Conservation (phyloP, 2,113 vertebrate species). For the Macrotus californicus region DNA sequence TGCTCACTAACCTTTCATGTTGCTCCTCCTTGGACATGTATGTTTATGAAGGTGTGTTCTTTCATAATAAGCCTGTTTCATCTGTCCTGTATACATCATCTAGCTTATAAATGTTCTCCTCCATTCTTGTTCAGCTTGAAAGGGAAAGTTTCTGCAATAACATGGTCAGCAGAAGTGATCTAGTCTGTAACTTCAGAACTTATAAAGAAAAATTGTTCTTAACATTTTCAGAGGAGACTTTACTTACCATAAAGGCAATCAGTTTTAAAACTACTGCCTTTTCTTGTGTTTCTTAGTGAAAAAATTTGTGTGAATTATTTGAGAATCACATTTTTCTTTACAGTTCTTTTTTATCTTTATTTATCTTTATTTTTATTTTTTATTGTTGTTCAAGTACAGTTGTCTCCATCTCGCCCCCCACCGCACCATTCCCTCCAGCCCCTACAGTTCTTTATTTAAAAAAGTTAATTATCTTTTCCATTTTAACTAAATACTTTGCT, state of each 20-base stretch:
- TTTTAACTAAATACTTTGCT: background rate
- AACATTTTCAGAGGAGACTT: background rate
- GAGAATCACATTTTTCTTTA: background rate
- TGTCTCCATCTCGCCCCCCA: no score
- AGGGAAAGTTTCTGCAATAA: background rate
- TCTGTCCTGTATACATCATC: background rate
- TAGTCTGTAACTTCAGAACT: background rate
- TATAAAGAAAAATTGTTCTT: background rate
- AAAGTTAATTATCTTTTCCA: background rate
- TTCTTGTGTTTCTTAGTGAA: background rate
- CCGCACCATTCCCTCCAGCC: no score
- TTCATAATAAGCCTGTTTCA: background rate
- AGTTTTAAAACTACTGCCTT: background rate
- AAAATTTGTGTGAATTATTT: background rate
- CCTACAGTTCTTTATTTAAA: background rate
- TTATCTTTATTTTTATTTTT: no score
- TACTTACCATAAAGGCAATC: background rate
- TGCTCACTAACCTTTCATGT: background rate
- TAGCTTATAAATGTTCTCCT: background rate
- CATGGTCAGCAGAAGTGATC: background rate
- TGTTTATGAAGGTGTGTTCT: background rate
- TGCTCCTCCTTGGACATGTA: background rate
- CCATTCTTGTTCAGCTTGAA: background rate
- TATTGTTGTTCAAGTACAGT: no score
- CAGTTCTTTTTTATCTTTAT: background rate